These are phyloP conservation scores for Trichomycterus rosablanca DNA, from an alignment of 2,113 vertebrate genomes.

Conservation along the genomic window DNA sequence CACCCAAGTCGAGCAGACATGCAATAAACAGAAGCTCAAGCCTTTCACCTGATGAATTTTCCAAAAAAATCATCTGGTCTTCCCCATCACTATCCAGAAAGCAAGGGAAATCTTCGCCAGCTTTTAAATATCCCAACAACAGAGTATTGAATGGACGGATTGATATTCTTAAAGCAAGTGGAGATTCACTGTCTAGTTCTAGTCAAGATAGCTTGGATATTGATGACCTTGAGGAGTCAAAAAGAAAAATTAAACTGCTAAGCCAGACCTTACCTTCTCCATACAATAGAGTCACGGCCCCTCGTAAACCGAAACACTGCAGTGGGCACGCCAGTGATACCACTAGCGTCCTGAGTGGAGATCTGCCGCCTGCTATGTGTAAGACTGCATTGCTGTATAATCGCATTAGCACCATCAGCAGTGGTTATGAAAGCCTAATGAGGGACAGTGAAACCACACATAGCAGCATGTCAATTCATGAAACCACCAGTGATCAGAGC, in stretches of 20 bases:
- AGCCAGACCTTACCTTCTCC: constrained; percentile 77
- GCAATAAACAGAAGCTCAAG: constrained; percentile 78
- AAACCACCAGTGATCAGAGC: constrained; percentile 72
- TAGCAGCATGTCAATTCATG: constrained; percentile 81
- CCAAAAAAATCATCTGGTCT: constrained; percentile 76
- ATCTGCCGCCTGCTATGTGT: constrained; percentile 94
- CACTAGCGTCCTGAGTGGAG: constrained; percentile 93
- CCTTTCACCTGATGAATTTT: constrained; percentile 77
- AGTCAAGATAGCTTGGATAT: constrained; percentile 50
- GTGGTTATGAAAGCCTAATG: constrained; percentile 90
- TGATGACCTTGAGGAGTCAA: constrained; percentile 51
- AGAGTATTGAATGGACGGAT: constrained; percentile 80
- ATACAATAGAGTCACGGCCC: constrained; percentile 89
- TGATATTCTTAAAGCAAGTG: constrained; percentile 75
- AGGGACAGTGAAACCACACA: constrained; percentile 88
- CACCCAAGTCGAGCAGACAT: constrained; percentile 80
- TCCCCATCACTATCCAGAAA: constrained; percentile 82
- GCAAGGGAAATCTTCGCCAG: constrained; percentile 65
- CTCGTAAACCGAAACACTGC: constrained; percentile 80
- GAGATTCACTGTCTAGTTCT: constrained; percentile 56
- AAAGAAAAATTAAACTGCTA: constrained; percentile 55
- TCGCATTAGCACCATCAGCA: constrained; percentile 78
- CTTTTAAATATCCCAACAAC: constrained; percentile 75
- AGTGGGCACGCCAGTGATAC: constrained; percentile 92
- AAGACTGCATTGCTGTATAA: constrained; percentile 91